Evolutionary conservation across 2,888 invertebrate species (phyloP), one percentile per base, ranked within the genome.

Genomic region (Dicycla oo): DNA sequence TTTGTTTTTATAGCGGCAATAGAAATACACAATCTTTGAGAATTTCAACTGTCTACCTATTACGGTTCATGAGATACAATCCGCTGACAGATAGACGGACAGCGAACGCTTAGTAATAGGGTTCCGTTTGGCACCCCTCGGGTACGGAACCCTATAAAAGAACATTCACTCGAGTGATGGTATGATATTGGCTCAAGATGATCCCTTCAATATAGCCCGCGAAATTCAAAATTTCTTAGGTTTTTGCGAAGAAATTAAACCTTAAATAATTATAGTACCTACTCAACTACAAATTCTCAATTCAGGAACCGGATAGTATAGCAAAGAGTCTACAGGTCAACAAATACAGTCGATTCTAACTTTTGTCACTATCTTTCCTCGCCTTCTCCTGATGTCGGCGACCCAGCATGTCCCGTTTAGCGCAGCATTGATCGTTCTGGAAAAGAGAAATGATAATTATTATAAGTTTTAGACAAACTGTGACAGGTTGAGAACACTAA

Each of bases 351-450:
- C 6, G 11, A 47, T 56, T 86, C 87, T 94, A 95, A 81, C 93
- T 93, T 74, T 94, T 94, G 0, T 90, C 82, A 0, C 91, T 91
- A 0, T 93, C 91, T 82, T 94, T 94, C 68, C 88, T 83, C 56
- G 90, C 87, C 49, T 86, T 87, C 0, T 88, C 83, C 0, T 93
- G 93, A 0, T 92, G 89, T 69, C 88, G 86, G 1, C 95, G 87
- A 0, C 94, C 95, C 0, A 94, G 84, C 5, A 95, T 73, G 72
- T 95, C 95, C 0, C 91, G 88, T 64, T 92, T 92, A 7, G 63
- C 47, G 80, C 91, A 91, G 85, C 91, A 91, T 43, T 88, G 89
- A 10, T 88, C 91, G 18, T 51, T 86, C 94, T 94, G 89, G 3
- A 89, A 91, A 56, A 49, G 6, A 38, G 45, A 60, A 56, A 45